A percentile compares a stretch with the other conserved stretches of the same genome.
These are phyloP conservation scores for Pandemis corylana DNA, from an alignment of 2,888 invertebrate genomes.

Conservation along the genomic window DNA sequence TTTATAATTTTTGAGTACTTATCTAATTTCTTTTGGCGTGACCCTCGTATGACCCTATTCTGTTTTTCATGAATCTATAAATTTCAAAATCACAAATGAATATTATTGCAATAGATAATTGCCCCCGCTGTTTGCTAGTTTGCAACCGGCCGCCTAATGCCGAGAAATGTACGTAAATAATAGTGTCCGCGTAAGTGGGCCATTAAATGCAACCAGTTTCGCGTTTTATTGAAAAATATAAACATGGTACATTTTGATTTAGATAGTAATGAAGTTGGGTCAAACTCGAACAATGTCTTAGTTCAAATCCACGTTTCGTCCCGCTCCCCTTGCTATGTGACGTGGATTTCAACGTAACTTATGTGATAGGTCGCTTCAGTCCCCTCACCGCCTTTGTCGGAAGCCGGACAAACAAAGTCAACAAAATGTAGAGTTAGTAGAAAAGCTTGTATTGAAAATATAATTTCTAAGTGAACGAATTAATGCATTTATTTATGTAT, in stretches of 20 bases:
- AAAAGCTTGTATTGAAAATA: too few species aligned
- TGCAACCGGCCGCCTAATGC: conserved; percentile 25
- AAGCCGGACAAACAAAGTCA: too few species aligned
- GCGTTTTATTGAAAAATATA: conserved; percentile 28
- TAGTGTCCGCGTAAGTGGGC: conserved; percentile 28
- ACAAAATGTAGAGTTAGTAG: too few species aligned
- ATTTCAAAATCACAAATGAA: conserved; percentile 38
- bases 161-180: conserved; percentile 29
- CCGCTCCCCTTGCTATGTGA: too few species aligned
- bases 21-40: too few species aligned
- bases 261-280: not conserved
- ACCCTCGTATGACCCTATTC: not conserved
- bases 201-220: conserved; percentile 33
- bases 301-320: too few species aligned
- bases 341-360: too few species aligned
- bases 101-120: conserved; percentile 41
- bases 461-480: too few species aligned
- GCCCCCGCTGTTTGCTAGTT: conserved; percentile 24
- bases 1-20: not conserved
- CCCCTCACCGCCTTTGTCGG: too few species aligned
- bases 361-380: too few species aligned
- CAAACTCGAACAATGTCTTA: too few species aligned
- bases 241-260: not conserved
- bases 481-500: too few species aligned
- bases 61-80: conserved; percentile 28